phyloP scores from a whole-genome alignment of 2,888 invertebrate species.

The Calephelis perditalis region DNA sequence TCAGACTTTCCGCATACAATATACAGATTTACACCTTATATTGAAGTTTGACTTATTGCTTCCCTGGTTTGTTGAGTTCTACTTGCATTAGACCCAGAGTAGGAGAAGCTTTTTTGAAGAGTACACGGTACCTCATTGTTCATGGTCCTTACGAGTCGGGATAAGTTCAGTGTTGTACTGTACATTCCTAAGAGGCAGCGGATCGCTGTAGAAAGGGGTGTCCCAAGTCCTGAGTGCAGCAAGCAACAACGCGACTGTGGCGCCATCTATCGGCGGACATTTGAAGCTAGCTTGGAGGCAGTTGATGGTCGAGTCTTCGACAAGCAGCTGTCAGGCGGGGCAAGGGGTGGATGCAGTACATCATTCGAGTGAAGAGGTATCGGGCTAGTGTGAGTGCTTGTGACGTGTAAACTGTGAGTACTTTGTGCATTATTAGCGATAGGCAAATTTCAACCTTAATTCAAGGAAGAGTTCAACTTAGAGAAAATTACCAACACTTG shows the following conservation, averaged over 20 bases:
- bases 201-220: no score
- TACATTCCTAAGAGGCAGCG: not conserved
- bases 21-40: no score
- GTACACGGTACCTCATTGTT: no score
- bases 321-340: no score
- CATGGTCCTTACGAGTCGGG: not conserved
- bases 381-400: not conserved
- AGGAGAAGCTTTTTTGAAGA: no score
- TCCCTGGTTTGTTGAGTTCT: no score
- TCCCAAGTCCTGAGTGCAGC: not conserved
- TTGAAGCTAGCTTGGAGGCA: no score
- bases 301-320: no score
- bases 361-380: not conserved
- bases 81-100: no score
- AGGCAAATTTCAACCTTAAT: slow-evolving; percentile 2
- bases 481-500: not conserved
- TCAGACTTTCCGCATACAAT: no score
- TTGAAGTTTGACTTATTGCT: no score
- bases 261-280: not conserved
- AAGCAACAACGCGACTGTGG: slow-evolving; percentile 1
- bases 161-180: slow-evolving; percentile 5
- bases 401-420: slow-evolving; percentile 6
- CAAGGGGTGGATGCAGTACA: not conserved
- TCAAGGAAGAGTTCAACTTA: not conserved
- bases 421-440: not conserved